Evolutionary conservation across 2,797 vertebrate species (phyloP).

Genomic region (Epinephelus malabaricus): DNA sequence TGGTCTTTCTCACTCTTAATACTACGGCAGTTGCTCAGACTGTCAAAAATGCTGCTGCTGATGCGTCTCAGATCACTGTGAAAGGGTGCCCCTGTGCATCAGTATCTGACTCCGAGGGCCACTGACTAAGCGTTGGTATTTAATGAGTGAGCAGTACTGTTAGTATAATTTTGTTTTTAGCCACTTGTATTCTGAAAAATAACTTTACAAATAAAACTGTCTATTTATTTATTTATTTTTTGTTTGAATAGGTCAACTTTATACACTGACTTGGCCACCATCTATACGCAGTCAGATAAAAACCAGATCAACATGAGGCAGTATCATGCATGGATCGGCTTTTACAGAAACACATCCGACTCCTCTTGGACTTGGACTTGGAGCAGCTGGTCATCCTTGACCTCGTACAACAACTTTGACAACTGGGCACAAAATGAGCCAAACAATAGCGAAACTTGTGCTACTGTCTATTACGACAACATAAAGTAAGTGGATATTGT

Average conservation of each 20-base stretch:
- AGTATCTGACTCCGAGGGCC: too few relatives aligned
- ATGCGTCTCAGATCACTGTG: too few relatives aligned
- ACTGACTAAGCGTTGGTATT: too few relatives aligned
- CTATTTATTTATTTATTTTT: too few relatives aligned
- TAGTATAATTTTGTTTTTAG: neutral
- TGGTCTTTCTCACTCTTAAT: too few relatives aligned
- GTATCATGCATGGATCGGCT: neutral
- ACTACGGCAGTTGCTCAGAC: too few relatives aligned
- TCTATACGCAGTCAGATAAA: neutral
- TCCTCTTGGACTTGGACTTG: neutral
- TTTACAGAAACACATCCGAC: rapidly evolving
- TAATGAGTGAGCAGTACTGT: neutral
- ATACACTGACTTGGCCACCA: conserved; percentile 34
- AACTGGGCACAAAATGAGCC: rapidly evolving
- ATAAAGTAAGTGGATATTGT: neutral
- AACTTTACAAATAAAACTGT: too few relatives aligned
- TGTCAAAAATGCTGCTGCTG: too few relatives aligned
- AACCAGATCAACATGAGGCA: rapidly evolving
- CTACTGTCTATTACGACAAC: rapidly evolving
- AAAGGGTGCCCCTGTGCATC: too few relatives aligned
- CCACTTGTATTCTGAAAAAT: neutral
- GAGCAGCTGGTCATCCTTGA: rapidly evolving
- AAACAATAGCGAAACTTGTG: rapidly evolving
- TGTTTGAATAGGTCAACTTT: rapidly evolving
- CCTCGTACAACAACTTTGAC: rapidly evolving